Percentiles rank a stretch among this genome's conserved stretches.
Conservation (phyloP, 2,888 invertebrate species). For the Volucella bombylans region DNA sequence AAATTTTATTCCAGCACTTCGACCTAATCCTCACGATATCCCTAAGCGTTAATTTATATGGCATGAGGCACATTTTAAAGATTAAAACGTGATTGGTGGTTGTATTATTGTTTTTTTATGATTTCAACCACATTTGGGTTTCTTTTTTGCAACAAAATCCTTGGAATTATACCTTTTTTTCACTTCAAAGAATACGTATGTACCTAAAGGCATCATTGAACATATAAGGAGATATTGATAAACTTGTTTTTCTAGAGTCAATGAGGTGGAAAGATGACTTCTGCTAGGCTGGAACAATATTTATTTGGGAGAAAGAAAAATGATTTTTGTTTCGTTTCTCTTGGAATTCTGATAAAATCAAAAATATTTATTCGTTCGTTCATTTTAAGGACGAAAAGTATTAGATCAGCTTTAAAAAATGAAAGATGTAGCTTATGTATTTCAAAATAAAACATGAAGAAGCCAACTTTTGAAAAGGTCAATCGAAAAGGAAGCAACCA, state of each 20-base stretch:
- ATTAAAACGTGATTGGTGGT: background rate
- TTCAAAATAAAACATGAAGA: no score
- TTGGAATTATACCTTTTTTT: conserved; percentile 16
- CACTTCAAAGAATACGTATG: conserved; percentile 26
- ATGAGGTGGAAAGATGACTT: conserved; percentile 36
- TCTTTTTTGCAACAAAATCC: background rate
- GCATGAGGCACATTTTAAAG: conserved; percentile 20
- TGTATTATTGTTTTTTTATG: background rate
- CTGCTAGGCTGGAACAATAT: background rate
- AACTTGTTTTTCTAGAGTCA: conserved; percentile 3
- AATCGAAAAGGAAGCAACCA: no score
- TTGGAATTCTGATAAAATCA: background rate
- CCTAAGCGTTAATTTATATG: conserved; percentile 39
- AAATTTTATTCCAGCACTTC: conserved; percentile 35
- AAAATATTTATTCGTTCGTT: background rate
- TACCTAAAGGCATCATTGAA: background rate
- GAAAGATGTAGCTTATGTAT: no score
- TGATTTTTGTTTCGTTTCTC: no score
- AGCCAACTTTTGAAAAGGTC: no score
- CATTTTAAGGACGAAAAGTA: no score
- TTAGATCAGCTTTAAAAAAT: no score
- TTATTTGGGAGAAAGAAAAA: conserved; percentile 4
- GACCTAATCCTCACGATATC: background rate
- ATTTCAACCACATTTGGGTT: background rate
- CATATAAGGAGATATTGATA: conserved; percentile 16